These are phyloP conservation scores for Sander lucioperca DNA, from an alignment of 2,113 vertebrate genomes.

Conservation along the genomic window DNA sequence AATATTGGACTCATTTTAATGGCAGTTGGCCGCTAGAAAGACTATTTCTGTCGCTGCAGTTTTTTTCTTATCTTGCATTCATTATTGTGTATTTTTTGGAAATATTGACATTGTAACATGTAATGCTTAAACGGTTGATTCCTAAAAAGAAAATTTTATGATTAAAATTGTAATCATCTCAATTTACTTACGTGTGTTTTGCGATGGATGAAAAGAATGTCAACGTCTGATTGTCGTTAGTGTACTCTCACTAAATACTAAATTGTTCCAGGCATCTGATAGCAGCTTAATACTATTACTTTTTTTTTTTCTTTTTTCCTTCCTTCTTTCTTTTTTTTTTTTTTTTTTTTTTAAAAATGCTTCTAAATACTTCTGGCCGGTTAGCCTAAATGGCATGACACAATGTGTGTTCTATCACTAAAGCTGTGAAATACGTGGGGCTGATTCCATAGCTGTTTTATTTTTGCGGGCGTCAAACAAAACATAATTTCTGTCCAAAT, in stretches of 20 bases:
- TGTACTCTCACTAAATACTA: background rate
- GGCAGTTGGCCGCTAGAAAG: background rate
- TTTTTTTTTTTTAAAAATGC: background rate
- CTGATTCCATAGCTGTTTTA: fast-evolving
- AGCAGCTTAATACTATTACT: background rate
- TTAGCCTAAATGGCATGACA: background rate
- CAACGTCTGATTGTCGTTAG: background rate
- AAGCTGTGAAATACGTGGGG: background rate
- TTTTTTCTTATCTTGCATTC: conserved; percentile 9
- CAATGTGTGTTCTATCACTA: background rate
- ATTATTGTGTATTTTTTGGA: background rate
- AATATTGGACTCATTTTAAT: conserved; percentile 49
- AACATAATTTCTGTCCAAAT: conserved; percentile 7
- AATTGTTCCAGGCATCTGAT: background rate
- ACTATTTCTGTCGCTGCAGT: conserved; percentile 16
- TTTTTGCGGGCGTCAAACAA: background rate
- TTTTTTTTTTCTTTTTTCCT: background rate
- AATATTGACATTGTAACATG: background rate
- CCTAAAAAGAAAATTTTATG: background rate
- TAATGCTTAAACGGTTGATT: background rate
- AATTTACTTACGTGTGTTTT: conserved; percentile 12
- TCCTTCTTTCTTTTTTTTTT: background rate
- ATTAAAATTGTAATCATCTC: conserved; percentile 42
- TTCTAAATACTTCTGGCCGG: background rate
- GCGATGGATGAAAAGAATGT: background rate